A percentile compares a stretch with the other conserved stretches of the same genome.
These are phyloP conservation scores for Oxyura jamaicensis DNA, from an alignment of 2,113 vertebrate genomes.

Conservation along the genomic window DNA sequence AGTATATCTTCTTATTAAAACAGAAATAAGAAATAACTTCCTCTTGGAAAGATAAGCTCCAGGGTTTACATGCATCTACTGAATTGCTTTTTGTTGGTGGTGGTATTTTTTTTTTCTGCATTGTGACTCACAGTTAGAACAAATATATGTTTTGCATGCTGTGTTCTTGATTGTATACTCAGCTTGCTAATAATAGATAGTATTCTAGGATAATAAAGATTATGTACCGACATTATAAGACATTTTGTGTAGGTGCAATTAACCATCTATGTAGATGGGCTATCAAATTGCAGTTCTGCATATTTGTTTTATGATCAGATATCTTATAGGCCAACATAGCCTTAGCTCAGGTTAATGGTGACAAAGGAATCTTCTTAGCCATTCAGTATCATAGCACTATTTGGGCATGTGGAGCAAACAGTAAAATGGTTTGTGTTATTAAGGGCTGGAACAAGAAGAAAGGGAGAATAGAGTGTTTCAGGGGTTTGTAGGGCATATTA, in stretches of 20 bases:
- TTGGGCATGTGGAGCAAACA: background rate
- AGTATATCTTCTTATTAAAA: background rate
- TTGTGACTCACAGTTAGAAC: background rate
- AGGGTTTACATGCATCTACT: background rate
- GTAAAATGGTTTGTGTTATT: background rate
- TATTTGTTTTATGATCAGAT: background rate
- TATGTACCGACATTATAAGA: background rate
- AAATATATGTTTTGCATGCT: slow-evolving; percentile 15
- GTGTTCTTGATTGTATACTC: background rate
- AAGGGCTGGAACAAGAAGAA: background rate
- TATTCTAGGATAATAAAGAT: background rate
- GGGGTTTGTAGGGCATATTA: background rate
- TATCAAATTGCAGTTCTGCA: background rate
- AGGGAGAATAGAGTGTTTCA: background rate
- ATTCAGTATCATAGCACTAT: background rate
- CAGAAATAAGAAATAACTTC: slow-evolving; percentile 11
- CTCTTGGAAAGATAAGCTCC: background rate
- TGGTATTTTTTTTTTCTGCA: background rate
- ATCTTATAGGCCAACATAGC: background rate
- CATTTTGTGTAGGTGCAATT: background rate
- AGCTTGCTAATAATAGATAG: background rate
- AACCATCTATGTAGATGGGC: background rate
- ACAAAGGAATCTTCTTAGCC: background rate
- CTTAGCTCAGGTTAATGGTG: background rate
- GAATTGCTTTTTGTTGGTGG: background rate